Base-by-base conservation (phyloP, 2,888 invertebrate genomes). In the Ophion costatus region DNA sequence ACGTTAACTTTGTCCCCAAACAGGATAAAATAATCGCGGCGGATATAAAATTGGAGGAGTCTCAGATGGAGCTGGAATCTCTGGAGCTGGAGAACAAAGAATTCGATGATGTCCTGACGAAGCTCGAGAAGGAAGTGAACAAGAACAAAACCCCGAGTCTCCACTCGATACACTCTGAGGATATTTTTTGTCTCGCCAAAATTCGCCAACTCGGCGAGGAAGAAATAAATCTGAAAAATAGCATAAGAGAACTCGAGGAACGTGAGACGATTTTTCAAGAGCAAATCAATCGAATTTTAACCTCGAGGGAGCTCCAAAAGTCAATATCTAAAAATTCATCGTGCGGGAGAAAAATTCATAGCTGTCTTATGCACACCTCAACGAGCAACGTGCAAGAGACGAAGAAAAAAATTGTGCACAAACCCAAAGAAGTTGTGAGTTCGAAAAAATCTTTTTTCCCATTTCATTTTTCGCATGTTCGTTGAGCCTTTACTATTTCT, bases 11-110 rank as follows among this genome's bases (percentile, higher is more conserved):
- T 56, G 10, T 24, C 7, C 10, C 38, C 0, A 2, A 67, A 67
- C 71, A 93, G 93, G 91, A 92, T 20, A 91, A 91, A 83, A 93
- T 93, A 73, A 93, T 93, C 57, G 87, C 88, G 3, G 89, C 91
- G 0, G 93, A 93, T 38, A 87, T 92, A 3, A 87, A 91, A 73
- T 82, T 93, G 4, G 91, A 92, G 75, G 92, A 93, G 80, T 87
- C 86, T 0, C 87, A 82, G n/a, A 91, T 91, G 89, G 89, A 92
- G 69, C 77, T 93, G n/a, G 91, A 91, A 20, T 91, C 91, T 0
- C 63, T 93, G 7, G 89, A 90, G 63, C 61, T 88, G 7, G 83
- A 83, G 11, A 93, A 93, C 61, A 85, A 88, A 4, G 93, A 93
- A 64, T 88, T 91, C 78, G 85, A 88, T 3, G 84, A 89, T 10